These are phyloP conservation scores for Candoia aspera DNA, from an alignment of 2,113 vertebrate species.

Conservation along the genomic window DNA sequence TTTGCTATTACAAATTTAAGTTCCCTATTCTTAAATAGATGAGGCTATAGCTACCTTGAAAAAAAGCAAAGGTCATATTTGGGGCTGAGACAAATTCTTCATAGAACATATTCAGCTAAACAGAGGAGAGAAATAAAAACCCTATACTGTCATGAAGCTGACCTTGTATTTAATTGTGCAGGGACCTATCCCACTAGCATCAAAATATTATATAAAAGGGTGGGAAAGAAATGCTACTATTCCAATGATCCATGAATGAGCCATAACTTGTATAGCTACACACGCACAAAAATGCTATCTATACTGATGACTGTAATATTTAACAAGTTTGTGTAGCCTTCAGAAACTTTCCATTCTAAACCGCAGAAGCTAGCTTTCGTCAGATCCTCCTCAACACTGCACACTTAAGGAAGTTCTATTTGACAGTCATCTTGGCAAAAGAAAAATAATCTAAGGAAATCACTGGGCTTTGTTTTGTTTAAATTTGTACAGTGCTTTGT, in stretches of 20 bases:
- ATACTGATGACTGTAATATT: background rate
- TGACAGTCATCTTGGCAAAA: background rate
- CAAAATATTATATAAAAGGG: background rate
- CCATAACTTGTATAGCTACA: background rate
- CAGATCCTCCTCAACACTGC: background rate
- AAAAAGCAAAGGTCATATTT: background rate
- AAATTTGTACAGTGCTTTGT: background rate
- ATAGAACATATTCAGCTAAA: background rate
- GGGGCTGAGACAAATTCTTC: background rate
- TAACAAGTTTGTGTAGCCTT: slow-evolving; percentile 11
- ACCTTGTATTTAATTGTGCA: slow-evolving; percentile 4
- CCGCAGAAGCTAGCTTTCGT: background rate
- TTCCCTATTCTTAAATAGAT: background rate
- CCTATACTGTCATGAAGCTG: background rate
- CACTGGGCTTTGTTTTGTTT: background rate
- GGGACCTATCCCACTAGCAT: background rate
- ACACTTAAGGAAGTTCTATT: background rate
- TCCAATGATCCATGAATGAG: background rate
- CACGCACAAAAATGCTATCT: background rate
- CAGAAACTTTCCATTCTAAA: slow-evolving; percentile 2
- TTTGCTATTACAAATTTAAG: background rate
- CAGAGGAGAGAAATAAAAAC: background rate
- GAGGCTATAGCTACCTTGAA: background rate
- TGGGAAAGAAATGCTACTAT: background rate
- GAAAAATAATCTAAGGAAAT: background rate